A percentile compares a stretch with the other conserved stretches of the same genome.
phyloP scores from a whole-genome alignment of 2,888 invertebrate species.

The Crepidodera aurea region DNA sequence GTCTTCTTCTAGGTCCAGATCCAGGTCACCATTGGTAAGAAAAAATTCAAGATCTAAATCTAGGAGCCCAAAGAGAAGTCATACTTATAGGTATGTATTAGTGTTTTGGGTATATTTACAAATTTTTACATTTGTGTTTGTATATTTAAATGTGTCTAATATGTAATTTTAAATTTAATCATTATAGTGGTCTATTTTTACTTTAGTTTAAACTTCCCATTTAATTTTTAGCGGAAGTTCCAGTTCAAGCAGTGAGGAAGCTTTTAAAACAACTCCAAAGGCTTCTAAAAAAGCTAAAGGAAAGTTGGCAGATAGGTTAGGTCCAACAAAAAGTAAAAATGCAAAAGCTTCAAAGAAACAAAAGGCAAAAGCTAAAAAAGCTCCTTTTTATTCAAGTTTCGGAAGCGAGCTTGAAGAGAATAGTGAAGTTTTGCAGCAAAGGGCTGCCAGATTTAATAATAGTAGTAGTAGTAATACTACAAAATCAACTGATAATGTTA shows the following conservation, averaged over 20 bases:
- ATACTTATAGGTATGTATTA: conserved; percentile 55
- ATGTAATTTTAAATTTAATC: too few relatives aligned
- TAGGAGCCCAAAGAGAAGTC: conserved; percentile 53
- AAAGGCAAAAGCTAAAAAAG: conserved; percentile 65
- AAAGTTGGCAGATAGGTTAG: conserved; percentile 68
- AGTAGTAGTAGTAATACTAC: conserved; percentile 38
- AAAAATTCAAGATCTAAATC: conserved; percentile 44
- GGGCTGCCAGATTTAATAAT: conserved; percentile 87
- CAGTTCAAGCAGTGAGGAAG: conserved; percentile 66
- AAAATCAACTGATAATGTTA: conserved; percentile 10
- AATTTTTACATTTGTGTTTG: too few relatives aligned
- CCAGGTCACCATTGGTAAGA: conserved; percentile 45
- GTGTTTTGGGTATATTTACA: too few relatives aligned
- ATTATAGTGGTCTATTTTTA: too few relatives aligned
- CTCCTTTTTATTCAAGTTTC: conserved; percentile 73
- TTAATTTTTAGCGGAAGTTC: conserved; percentile 63
- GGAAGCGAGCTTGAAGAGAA: conserved; percentile 72
- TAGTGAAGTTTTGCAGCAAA: conserved; percentile 81
- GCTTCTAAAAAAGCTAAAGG: conserved; percentile 57
- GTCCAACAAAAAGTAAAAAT: conserved; percentile 59
- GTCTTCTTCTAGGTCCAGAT: conserved; percentile 59
- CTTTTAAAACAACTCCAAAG: conserved; percentile 59
- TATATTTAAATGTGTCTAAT: too few relatives aligned
- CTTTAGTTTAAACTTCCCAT: too few relatives aligned
- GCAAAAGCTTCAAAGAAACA: conserved; percentile 61